phyloP scores from a whole-genome alignment of 1,140 invertebrate species.

The Drosophila pseudoobscura region DNA sequence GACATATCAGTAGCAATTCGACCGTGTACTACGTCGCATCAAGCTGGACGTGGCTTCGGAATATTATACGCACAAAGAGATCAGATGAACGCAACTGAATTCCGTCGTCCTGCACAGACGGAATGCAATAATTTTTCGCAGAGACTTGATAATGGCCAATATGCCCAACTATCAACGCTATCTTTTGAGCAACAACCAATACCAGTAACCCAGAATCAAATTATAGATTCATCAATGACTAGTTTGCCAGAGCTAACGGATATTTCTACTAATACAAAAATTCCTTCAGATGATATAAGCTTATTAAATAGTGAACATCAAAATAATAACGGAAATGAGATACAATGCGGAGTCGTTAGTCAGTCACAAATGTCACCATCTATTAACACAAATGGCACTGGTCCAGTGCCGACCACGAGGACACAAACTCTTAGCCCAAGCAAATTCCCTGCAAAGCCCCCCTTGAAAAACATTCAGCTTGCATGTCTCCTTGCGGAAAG shows the following conservation, averaged over 20 bases:
- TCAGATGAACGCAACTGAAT: background rate
- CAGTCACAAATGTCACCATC: constrained; percentile 85
- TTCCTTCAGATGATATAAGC: constrained; percentile 42
- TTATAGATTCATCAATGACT: constrained; percentile 76
- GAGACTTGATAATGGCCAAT: background rate
- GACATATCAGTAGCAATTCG: background rate
- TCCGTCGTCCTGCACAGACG: background rate
- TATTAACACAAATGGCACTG: constrained; percentile 28
- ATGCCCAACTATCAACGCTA: background rate
- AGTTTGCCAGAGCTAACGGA: constrained; percentile 65
- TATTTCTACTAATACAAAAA: constrained; percentile 49
- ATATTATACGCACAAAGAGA: background rate
- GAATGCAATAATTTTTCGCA: background rate
- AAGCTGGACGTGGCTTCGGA: background rate
- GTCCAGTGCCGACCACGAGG: background rate
- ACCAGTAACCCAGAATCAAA: constrained; percentile 34
- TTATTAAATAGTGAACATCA: constrained; percentile 4
- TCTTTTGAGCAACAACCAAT: constrained; percentile 20
- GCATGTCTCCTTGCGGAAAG: constrained; percentile 2
- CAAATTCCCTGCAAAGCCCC: background rate
- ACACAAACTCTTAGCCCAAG: background rate
- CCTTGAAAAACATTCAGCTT: background rate
- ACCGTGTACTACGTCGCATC: background rate
- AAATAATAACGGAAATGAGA: constrained; percentile 83
- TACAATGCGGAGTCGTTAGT: constrained; percentile 88